These are phyloP conservation scores for Callospermophilus lateralis DNA, from an alignment of 2,113 vertebrate genomes.

Conservation along the genomic window DNA sequence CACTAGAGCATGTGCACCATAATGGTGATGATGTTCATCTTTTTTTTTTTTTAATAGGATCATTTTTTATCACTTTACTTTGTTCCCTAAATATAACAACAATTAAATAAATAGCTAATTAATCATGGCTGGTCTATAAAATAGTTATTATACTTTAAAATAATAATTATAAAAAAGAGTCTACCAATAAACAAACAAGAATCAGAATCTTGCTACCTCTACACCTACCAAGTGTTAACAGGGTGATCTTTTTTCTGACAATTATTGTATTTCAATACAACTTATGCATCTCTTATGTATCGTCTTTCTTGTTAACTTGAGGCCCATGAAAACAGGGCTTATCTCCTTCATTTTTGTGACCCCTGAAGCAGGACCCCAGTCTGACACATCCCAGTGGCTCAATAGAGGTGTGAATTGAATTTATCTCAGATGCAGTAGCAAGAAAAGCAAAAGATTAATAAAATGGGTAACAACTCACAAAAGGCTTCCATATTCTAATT, in stretches of 20 bases:
- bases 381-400: constrained; percentile 12
- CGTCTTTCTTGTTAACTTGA: background rate
- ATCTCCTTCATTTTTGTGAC: background rate
- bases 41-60: background rate
- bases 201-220: background rate
- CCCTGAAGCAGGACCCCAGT: background rate
- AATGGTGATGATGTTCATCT: background rate
- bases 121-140: background rate
- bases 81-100: background rate
- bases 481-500: background rate
- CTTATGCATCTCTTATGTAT: background rate
- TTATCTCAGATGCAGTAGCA: constrained; percentile 16
- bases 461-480: background rate
- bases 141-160: background rate
- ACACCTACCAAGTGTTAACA: background rate
- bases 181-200: background rate
- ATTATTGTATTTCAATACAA: background rate
- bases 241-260: background rate
- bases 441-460: background rate
- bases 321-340: background rate
- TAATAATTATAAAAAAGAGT: background rate
- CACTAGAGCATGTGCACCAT: background rate
- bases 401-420: constrained; percentile 58
- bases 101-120: background rate
- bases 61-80: background rate